Base-by-base conservation (phyloP, 2,113 vertebrate species). In the Saguinus midas region DNA sequence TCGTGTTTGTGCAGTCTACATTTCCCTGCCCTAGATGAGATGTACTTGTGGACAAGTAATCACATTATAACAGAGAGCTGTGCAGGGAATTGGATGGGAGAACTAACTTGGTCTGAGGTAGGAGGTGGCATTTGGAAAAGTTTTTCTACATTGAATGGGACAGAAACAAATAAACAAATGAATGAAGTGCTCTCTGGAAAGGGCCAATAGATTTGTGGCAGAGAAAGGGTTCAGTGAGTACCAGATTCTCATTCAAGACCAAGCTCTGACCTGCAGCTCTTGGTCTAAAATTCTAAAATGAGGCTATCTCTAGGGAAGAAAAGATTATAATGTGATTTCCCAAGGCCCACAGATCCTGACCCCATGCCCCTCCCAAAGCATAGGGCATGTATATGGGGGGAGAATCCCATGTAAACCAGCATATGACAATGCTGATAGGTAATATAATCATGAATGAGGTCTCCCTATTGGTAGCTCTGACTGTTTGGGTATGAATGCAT, bases 401-500 rank as follows among this genome's bases (percentile, higher is more conserved):
- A 32, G 9, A 84, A 95, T 82, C 23, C 32, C 10, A 96, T 72
- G 90, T 61, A 96, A 96, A 90, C 48, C n/a, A 87, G 12, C 66
- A 85, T 16, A 90, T 83, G 48, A 84, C 4, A 95, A 61, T 73
- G 81, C 14, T 70, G 21, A 92, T 90, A 25, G 40, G 13, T 85
- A 87, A 95, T 83, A 88, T 94, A 96, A 92, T 92, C 81, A 96
- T n/a, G 94, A 95, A 55, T 78, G 17, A 11, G 12, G n/a, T 84
- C 32, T 45, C 10, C 27, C 35, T 96, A 87, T 18, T 75, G 9
- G n/a, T 89, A 92, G 90, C 93, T 85, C 48, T 95, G 75, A 94
- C 66, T 87, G 35, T 86, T 14, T 89, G 45, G 7, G 14, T 94
- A 18, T 70, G 43, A 95, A 86, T 94, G n/a, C 14, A 79, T 86